Base-by-base conservation (phyloP, 2,888 invertebrate species). In the Synanthedon myopaeformis region DNA sequence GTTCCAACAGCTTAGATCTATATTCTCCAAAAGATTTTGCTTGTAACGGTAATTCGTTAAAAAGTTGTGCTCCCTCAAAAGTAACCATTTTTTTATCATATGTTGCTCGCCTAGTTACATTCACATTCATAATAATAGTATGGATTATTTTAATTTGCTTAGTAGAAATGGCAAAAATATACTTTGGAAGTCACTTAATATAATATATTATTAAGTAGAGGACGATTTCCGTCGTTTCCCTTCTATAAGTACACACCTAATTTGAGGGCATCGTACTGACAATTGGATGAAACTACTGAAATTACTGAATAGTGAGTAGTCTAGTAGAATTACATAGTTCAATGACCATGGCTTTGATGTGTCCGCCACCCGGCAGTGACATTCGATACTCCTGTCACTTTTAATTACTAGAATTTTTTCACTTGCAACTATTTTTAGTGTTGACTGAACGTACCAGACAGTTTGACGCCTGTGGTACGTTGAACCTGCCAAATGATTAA, bases 251-350 rank as follows among this genome's bases (percentile, higher is more conserved):
- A 23, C 23, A 45, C 45, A 13, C n/a, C 12, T 45, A 13, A 54
- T 58, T 56, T 59, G 56, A 59, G 69, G 59, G 63, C 66, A 65
- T 61, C 57, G 64, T 66, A 67, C 70, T 58, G 17, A 59, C 69
- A 74, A 73, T 72, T 70, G 70, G 55, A 58, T 58, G 51, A 58
- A 69, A 71, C 71, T 67, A 69, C 59, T 54, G 54, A 55, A 53
- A 59, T 53, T 54, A 28, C 52, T n/a, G n/a, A 13, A n/a, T 51
- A 13, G n/a, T 51, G 28, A 13, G 6, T 51, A 13, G n/a, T 51
- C 13, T 35, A 28, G 28, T 17, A 10, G 35, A 10, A 35, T 12
- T 49, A 49, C 49, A 3, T 55, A 58, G 68, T 67, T 69, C 66
- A 59, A 62, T 61, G 63, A 66, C 69, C 72, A 17, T 49, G 49